These are phyloP conservation scores for Lampris incognitus DNA, from an alignment of 2,113 vertebrate genomes.

Conservation along the genomic window DNA sequence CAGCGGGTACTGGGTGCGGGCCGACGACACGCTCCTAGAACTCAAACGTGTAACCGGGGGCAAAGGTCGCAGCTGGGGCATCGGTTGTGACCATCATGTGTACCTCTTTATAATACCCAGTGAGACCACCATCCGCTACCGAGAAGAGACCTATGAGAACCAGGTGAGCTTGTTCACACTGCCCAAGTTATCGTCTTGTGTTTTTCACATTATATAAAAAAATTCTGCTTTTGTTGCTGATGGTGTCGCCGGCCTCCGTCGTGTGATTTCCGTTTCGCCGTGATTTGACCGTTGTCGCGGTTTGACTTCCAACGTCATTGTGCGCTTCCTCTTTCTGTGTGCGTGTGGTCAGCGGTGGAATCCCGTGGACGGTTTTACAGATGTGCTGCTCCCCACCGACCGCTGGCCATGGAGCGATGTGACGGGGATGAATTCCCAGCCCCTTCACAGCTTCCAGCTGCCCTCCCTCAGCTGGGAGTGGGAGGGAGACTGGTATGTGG, in stretches of 20 bases:
- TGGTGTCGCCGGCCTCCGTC: too few species aligned
- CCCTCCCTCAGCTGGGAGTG: slow-evolving; percentile 96
- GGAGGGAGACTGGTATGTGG: slow-evolving; percentile 99
- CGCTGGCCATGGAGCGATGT: slow-evolving; percentile 98
- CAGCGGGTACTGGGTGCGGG: slow-evolving; percentile 89
- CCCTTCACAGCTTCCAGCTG: slow-evolving; percentile 89
- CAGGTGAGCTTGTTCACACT: slow-evolving; percentile 83
- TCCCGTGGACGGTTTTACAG: slow-evolving; percentile 94
- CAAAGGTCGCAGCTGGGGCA: slow-evolving; percentile 92
- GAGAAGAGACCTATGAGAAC: slow-evolving; percentile 97
- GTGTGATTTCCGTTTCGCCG: too few species aligned
- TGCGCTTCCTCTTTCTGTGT: neutral
- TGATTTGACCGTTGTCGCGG: too few species aligned
- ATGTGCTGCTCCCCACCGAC: slow-evolving; percentile 93
- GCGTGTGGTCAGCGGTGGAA: slow-evolving; percentile 92
- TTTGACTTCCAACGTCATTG: too few species aligned
- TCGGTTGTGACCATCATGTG: slow-evolving; percentile 92
- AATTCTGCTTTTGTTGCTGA: too few species aligned
- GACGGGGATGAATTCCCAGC: slow-evolving; percentile 89
- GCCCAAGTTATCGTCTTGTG: too few species aligned
- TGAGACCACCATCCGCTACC: slow-evolving; percentile 88
- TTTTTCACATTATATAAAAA: too few species aligned
- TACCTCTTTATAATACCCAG: slow-evolving; percentile 89
- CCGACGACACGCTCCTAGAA: slow-evolving; percentile 87
- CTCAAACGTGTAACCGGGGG: slow-evolving; percentile 90